These are phyloP conservation scores for Lepidotrigona ventralis DNA, from an alignment of 1,140 invertebrate genomes.

Conservation along the genomic window DNA sequence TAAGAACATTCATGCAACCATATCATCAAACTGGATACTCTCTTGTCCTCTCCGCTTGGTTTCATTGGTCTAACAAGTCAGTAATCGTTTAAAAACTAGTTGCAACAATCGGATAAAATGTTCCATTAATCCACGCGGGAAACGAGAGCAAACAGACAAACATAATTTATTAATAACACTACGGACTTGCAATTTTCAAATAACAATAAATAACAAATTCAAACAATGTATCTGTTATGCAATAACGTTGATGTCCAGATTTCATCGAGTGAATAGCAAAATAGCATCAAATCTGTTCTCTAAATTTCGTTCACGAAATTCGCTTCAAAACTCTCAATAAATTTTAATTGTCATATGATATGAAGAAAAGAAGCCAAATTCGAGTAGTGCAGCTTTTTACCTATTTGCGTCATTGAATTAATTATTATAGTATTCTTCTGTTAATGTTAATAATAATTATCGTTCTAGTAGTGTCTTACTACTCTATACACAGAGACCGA, in stretches of 20 bases:
- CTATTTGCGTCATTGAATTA: constrained; percentile 11
- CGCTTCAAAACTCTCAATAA: not conserved
- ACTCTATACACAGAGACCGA: not conserved
- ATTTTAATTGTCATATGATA: not conserved
- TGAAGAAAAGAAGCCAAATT: not conserved
- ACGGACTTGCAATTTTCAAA: not conserved
- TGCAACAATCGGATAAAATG: constrained; percentile 15
- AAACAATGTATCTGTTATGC: not conserved
- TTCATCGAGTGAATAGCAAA: too few relatives aligned
- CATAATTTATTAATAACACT: too few relatives aligned
- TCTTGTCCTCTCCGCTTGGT: not conserved
- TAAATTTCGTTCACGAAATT: not conserved
- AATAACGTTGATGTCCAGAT: too few relatives aligned
- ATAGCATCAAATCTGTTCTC: not conserved
- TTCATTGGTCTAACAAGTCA: constrained; percentile 47
- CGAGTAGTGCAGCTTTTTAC: not conserved
- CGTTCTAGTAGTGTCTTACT: constrained; percentile 17
- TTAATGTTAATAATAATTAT: constrained; percentile 47
- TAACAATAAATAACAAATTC: not conserved
- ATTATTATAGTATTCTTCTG: constrained; percentile 17
- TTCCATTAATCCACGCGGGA: not conserved
- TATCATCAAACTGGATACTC: constrained; percentile 1
- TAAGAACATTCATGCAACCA: constrained; percentile 34
- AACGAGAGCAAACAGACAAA: not conserved
- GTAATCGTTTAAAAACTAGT: constrained; percentile 33